These are phyloP conservation scores for Branchinecta lynchi DNA, from an alignment of 1,140 invertebrate species.

Conservation along the genomic window DNA sequence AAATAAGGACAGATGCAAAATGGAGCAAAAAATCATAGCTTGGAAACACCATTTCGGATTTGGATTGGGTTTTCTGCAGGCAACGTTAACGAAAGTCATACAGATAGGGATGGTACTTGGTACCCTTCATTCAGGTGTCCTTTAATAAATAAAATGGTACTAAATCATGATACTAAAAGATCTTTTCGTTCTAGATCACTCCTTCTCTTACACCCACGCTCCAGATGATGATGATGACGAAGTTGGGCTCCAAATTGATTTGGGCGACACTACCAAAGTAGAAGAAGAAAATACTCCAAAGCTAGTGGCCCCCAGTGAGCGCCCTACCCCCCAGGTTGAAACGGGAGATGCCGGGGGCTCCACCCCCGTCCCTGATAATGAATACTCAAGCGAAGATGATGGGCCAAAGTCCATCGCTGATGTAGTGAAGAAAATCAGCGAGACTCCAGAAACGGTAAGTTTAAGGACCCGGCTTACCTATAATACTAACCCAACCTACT, in stretches of 20 bases:
- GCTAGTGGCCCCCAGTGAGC: constrained; percentile 40
- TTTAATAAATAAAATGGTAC: no score
- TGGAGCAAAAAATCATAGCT: no score
- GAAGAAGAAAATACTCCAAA: constrained; percentile 48
- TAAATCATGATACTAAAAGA: no score
- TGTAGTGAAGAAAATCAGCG: constrained; percentile 28
- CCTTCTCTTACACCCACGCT: not conserved
- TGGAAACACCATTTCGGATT: no score
- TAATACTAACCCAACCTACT: no score
- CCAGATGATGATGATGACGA: not conserved
- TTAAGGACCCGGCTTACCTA: not conserved
- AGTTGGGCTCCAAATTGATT: constrained; percentile 15
- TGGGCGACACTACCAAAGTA: constrained; percentile 41
- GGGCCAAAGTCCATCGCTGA: constrained; percentile 26
- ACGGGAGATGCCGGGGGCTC: constrained; percentile 37
- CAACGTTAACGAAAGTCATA: no score
- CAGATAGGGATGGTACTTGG: no score
- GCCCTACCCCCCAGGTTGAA: constrained; percentile 27
- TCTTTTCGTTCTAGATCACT: no score
- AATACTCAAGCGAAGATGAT: constrained; percentile 61
- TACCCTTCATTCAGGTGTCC: no score
- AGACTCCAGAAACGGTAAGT: constrained; percentile 20
- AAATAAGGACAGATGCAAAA: no score
- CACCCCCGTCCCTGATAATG: constrained; percentile 38
- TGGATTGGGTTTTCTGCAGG: no score